A percentile compares a stretch with the other conserved stretches of the same genome.
Conservation (phyloP, 2,888 invertebrate genomes). For the Watsonalla cultraria region DNA sequence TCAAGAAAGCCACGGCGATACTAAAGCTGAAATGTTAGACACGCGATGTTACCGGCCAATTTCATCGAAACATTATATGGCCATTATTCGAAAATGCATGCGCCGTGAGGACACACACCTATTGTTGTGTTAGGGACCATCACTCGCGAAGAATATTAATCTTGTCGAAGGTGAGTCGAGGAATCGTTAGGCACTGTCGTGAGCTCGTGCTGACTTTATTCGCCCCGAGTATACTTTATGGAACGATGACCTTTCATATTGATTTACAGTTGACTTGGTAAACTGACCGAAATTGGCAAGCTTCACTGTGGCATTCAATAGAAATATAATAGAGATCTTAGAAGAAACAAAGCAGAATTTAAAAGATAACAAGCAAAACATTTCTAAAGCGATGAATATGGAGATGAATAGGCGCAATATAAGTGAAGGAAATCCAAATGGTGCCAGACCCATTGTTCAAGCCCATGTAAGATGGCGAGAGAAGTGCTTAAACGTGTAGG, state of each 20-base stretch:
- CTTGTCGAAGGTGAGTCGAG: slow-evolving; percentile 56
- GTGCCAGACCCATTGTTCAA: slow-evolving; percentile 52
- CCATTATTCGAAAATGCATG: slow-evolving; percentile 75
- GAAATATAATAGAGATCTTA: neutral
- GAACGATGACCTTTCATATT: slow-evolving; percentile 58
- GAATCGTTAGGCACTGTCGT: slow-evolving; percentile 40
- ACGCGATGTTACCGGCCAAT: slow-evolving; percentile 60
- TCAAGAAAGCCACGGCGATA: slow-evolving; percentile 59
- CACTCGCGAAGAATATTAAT: slow-evolving; percentile 74
- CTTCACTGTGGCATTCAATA: too few relatives aligned
- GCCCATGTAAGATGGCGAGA: slow-evolving; percentile 34
- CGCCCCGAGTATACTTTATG: slow-evolving; percentile 43
- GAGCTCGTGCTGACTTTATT: slow-evolving; percentile 39
- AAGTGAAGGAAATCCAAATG: slow-evolving; percentile 53
- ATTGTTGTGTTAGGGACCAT: slow-evolving; percentile 65
- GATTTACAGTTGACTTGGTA: slow-evolving; percentile 4
- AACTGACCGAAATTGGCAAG: too few relatives aligned
- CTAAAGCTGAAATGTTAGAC: slow-evolving; percentile 53
- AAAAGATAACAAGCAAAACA: neutral
- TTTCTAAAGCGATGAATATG: slow-evolving; percentile 39
- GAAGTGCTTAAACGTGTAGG: slow-evolving; percentile 56
- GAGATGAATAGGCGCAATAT: slow-evolving; percentile 40
- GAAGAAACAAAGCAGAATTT: neutral
- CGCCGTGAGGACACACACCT: slow-evolving; percentile 59
- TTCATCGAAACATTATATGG: slow-evolving; percentile 74